These are phyloP conservation scores for Beaufortia kweichowensis DNA, from an alignment of 2,113 vertebrate species.

Conservation along the genomic window DNA sequence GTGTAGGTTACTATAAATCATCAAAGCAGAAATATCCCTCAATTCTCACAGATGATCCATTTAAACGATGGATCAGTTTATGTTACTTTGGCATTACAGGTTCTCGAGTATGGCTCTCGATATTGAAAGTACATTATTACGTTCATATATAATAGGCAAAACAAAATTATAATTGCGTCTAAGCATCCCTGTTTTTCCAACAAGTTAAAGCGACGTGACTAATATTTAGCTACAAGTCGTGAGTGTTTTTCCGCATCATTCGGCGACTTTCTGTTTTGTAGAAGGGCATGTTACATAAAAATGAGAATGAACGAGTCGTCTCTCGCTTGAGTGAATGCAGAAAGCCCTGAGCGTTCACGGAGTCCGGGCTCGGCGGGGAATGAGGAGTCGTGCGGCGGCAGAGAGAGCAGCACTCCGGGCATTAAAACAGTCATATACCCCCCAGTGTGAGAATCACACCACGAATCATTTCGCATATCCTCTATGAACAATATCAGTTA, in stretches of 20 bases:
- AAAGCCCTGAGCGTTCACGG: constrained; percentile 1
- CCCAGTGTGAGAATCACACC: constrained; percentile 20
- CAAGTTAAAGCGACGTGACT: background rate
- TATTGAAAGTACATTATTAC: no score
- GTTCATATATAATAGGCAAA: no score
- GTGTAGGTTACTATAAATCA: background rate
- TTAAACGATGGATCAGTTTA: no score
- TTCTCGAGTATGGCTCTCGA: no score
- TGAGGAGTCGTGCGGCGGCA: constrained; percentile 16
- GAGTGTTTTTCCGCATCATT: background rate
- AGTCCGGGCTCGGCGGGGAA: background rate
- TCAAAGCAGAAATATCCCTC: background rate
- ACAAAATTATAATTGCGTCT: no score
- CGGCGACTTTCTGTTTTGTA: background rate
- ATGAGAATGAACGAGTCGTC: background rate
- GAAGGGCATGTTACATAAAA: background rate
- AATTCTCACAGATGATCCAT: no score
- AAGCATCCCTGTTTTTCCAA: background rate
- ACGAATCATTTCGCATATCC: constrained; percentile 11
- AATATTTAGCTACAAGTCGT: background rate
- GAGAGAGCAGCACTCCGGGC: constrained; percentile 14
- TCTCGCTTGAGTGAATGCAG: constrained; percentile 10
- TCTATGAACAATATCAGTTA: constrained; percentile 1
- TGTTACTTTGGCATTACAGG: no score
- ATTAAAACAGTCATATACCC: constrained; percentile 30